Conservation (phyloP, 2,888 invertebrate species). For the Nebria brevicollis region DNA sequence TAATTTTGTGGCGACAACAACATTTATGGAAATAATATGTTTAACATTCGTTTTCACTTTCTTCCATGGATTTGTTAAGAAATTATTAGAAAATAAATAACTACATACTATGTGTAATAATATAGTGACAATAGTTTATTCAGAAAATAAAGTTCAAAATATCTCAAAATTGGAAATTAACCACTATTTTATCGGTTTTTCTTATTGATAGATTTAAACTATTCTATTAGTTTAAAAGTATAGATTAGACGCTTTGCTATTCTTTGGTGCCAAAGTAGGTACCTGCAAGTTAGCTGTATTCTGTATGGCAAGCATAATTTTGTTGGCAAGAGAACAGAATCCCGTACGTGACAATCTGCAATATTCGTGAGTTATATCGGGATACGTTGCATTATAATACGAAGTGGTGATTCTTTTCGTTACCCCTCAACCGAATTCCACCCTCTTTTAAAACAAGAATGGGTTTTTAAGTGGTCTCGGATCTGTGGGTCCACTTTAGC, state of each 20-base stretch:
- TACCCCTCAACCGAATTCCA: neutral
- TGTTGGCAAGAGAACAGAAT: neutral
- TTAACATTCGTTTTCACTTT: too few species aligned
- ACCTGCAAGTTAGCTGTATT: neutral
- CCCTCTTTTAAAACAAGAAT: neutral
- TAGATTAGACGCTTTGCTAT: neutral
- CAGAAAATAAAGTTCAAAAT: too few species aligned
- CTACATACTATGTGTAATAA: too few species aligned
- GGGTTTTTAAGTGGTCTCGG: neutral
- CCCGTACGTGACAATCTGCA: constrained; percentile 16
- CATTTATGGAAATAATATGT: too few species aligned
- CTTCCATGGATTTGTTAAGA: too few species aligned
- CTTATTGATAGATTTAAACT: too few species aligned
- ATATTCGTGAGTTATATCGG: constrained; percentile 18
- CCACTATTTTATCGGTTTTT: too few species aligned
- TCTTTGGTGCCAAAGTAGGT: neutral
- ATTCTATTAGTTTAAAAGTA: neutral
- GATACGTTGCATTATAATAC: constrained; percentile 15
- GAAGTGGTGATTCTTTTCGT: constrained; percentile 11
- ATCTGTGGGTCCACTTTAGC: constrained; percentile 9
- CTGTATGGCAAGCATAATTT: neutral
- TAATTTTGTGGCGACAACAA: too few species aligned
- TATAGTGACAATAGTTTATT: too few species aligned
- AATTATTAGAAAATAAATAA: too few species aligned
- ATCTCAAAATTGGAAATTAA: too few species aligned